phyloP scores from a whole-genome alignment of 1,140 invertebrate genomes.

The Dinoponera quadriceps region DNA sequence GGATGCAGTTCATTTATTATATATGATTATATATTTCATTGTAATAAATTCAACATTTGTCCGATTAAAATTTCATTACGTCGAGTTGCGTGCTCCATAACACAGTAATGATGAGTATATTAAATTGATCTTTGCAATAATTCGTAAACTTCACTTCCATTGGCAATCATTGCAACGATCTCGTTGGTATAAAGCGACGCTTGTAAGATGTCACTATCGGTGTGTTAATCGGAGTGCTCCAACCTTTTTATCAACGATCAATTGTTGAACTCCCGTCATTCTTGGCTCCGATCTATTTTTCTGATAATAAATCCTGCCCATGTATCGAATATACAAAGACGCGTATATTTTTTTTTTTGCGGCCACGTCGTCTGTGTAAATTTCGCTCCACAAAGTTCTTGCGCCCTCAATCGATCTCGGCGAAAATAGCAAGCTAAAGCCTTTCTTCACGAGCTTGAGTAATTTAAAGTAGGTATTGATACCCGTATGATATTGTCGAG shows the following conservation, averaged over 20 bases:
- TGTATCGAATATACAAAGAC: not conserved
- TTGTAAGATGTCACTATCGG: conserved; percentile 35
- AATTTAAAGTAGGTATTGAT: not conserved
- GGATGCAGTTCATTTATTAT: conserved; percentile 4
- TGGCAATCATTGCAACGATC: not conserved
- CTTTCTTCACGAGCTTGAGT: conserved; percentile 38
- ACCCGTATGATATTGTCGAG: no score
- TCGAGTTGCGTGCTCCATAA: not conserved
- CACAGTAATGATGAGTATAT: not conserved
- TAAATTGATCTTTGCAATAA: not conserved
- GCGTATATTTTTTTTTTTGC: conserved; percentile 42
- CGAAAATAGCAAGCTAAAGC: conserved; percentile 39
- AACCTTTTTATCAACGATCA: not conserved
- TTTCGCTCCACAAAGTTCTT: conserved; percentile 27
- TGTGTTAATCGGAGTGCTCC: not conserved
- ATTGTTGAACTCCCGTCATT: conserved; percentile 10
- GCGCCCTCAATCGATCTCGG: conserved; percentile 16
- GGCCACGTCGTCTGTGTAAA: conserved; percentile 48
- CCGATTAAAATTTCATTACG: not conserved
- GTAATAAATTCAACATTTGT: not conserved
- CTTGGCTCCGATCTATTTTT: not conserved
- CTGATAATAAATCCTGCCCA: not conserved
- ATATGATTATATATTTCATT: not conserved
- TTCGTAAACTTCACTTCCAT: not conserved
- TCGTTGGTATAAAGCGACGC: not conserved